These are phyloP conservation scores for Nixonia krombeini DNA, from an alignment of 1,140 invertebrate species.

Conservation along the genomic window DNA sequence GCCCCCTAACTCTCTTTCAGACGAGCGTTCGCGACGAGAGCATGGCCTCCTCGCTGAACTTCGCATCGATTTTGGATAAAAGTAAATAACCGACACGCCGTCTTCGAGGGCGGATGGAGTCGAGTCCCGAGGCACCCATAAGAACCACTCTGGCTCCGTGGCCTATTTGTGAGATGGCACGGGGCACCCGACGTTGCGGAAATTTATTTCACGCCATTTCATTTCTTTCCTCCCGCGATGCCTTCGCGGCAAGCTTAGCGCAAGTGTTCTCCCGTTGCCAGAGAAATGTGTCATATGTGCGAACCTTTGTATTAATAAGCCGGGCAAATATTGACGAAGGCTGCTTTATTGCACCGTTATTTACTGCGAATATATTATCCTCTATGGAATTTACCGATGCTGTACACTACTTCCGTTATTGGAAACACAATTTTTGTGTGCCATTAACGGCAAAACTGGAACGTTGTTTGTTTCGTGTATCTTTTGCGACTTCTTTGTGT, in stretches of 20 bases:
- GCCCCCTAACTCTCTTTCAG: constrained; percentile 22
- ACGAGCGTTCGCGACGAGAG: constrained; percentile 17
- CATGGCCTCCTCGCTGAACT: constrained; percentile 12
- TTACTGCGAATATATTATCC: no score
- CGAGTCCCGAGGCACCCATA: constrained; percentile 39
- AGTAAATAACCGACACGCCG: constrained; percentile 48
- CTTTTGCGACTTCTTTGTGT: no score
- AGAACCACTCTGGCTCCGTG: constrained; percentile 46
- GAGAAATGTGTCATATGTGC: constrained; percentile 6
- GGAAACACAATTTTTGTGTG: no score
- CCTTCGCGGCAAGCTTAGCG: constrained; percentile 3
- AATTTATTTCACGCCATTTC: constrained; percentile 40
- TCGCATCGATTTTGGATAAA: constrained; percentile 52
- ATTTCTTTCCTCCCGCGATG: constrained; percentile 16
- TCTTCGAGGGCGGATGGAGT: constrained; percentile 26
- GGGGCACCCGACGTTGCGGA: constrained; percentile 34
- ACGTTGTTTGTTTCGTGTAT: no score
- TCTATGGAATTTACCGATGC: no score
- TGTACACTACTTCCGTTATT: no score
- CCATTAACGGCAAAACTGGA: no score
- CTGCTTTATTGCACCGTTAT: no score
- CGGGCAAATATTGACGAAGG: constrained; percentile 21
- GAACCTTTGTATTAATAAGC: no score
- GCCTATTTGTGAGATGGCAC: constrained; percentile 48
- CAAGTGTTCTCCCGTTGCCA: constrained; percentile 15